A percentile compares a stretch with the other conserved stretches of the same genome.
phyloP scores from a whole-genome alignment of 2,888 invertebrate genomes.

The Strigamia transsilvanica region DNA sequence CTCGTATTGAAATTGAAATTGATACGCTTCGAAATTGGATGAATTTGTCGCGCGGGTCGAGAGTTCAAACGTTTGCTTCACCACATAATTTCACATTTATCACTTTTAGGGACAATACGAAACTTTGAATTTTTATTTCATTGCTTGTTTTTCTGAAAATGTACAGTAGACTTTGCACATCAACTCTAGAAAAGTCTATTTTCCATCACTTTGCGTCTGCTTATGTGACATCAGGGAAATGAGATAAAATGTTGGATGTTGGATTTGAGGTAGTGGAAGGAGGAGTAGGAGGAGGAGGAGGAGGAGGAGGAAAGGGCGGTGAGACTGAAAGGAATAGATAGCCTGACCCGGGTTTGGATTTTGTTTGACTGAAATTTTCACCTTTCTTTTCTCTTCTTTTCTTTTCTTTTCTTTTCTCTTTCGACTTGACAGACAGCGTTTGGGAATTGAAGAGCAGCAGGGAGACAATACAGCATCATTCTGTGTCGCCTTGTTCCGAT shows the following conservation, averaged over 20 bases:
- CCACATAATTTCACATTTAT: too few relatives aligned
- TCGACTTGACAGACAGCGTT: constrained; percentile 24
- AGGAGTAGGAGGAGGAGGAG: background rate
- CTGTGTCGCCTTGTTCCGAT: constrained; percentile 29
- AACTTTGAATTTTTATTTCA: background rate
- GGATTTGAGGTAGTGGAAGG: background rate
- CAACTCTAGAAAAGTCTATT: constrained; percentile 14
- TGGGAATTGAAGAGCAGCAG: constrained; percentile 37
- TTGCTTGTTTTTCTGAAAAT: background rate
- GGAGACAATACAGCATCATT: background rate
- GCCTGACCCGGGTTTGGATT: constrained; percentile 27
- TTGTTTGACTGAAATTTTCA: constrained; percentile 40
- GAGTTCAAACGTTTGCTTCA: too few relatives aligned
- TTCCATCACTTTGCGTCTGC: constrained; percentile 20
- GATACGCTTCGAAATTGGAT: too few relatives aligned
- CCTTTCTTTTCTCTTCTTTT: too few relatives aligned
- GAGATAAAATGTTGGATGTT: background rate
- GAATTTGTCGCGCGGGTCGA: too few relatives aligned
- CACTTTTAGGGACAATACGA: too few relatives aligned
- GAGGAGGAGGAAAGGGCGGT: background rate
- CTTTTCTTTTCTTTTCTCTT: constrained; percentile 15
- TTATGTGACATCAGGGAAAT: constrained; percentile 35
- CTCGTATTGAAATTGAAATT: too few relatives aligned
- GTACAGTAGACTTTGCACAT: background rate
- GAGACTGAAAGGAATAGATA: constrained; percentile 7